These are phyloP conservation scores for Tholera decimalis DNA, from an alignment of 2,888 invertebrate genomes.

Conservation along the genomic window DNA sequence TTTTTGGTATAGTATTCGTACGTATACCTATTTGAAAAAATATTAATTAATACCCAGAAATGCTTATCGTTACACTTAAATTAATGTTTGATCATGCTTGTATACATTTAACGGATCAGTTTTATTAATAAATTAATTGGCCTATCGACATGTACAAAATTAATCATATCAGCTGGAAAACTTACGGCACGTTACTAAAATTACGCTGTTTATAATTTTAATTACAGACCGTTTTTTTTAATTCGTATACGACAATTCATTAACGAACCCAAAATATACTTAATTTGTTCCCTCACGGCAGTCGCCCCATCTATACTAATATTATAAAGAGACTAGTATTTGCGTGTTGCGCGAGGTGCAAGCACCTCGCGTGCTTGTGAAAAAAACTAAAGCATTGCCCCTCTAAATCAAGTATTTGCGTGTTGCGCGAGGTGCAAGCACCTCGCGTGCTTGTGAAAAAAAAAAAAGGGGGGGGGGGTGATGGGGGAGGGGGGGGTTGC, in stretches of 20 bases:
- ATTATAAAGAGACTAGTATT: no score
- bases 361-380: no score
- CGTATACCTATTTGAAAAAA: not conserved
- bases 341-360: no score
- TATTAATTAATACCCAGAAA: not conserved
- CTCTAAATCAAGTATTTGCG: no score
- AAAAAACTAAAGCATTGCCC: no score
- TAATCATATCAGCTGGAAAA: not conserved
- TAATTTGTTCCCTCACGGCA: constrained; percentile 23
- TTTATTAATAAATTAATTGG: not conserved
- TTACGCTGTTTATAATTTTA: constrained; percentile 3
- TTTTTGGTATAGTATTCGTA: no score
- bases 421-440: no score
- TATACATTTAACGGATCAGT: not conserved
- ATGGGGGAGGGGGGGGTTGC: no score
- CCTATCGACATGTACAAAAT: not conserved
- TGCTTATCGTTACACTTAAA: not conserved
- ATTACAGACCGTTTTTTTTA: constrained; percentile 5
- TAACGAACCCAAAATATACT: constrained; percentile 22
- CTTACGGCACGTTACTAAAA: not conserved
- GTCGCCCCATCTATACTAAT: not conserved
- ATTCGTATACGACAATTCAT: constrained; percentile 16
- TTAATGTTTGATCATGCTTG: not conserved
- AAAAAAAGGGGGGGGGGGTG: no score
- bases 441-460: no score